Percentiles rank a stretch among this genome's conserved stretches.
These are phyloP conservation scores for Lathronympha strigana DNA, from an alignment of 2,888 invertebrate genomes.

Conservation along the genomic window DNA sequence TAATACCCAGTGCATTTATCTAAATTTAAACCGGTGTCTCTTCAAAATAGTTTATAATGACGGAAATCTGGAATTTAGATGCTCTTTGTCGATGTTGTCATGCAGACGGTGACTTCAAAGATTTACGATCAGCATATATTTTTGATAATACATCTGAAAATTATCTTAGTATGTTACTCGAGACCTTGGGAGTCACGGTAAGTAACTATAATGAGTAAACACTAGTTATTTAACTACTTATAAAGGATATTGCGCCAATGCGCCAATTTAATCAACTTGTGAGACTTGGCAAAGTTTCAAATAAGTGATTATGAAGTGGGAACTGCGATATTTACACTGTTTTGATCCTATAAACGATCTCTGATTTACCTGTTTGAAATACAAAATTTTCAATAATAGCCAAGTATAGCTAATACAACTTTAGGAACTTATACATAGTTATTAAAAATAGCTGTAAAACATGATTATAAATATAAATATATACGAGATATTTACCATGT, in stretches of 20 bases:
- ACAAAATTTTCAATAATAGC: too few relatives aligned
- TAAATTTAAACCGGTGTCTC: neutral
- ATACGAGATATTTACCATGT: too few relatives aligned
- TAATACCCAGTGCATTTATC: neutral
- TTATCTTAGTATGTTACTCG: slow-evolving; percentile 44
- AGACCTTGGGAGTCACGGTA: slow-evolving; percentile 46
- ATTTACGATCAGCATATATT: slow-evolving; percentile 37
- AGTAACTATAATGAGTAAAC: slow-evolving; percentile 26
- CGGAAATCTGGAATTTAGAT: slow-evolving; percentile 45
- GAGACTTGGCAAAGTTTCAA: slow-evolving; percentile 19
- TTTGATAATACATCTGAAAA: slow-evolving; percentile 38
- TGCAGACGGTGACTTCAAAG: slow-evolving; percentile 46
- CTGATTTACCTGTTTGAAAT: too few relatives aligned
- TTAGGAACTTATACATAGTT: too few relatives aligned
- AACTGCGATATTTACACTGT: neutral
- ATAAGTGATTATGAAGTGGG: neutral
- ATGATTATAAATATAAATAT: too few relatives aligned
- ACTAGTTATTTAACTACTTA: neutral
- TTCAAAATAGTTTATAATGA: slow-evolving; percentile 35
- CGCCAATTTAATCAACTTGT: neutral
- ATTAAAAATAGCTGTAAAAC: too few relatives aligned
- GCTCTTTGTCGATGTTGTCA: slow-evolving; percentile 50
- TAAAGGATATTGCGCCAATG: slow-evolving; percentile 8
- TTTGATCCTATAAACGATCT: neutral
- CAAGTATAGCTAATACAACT: too few relatives aligned